Percentiles rank a stretch among this genome's conserved stretches.
Evolutionary conservation across 2,113 vertebrate species (phyloP).

Genomic region (Sebastes fasciatus): DNA sequence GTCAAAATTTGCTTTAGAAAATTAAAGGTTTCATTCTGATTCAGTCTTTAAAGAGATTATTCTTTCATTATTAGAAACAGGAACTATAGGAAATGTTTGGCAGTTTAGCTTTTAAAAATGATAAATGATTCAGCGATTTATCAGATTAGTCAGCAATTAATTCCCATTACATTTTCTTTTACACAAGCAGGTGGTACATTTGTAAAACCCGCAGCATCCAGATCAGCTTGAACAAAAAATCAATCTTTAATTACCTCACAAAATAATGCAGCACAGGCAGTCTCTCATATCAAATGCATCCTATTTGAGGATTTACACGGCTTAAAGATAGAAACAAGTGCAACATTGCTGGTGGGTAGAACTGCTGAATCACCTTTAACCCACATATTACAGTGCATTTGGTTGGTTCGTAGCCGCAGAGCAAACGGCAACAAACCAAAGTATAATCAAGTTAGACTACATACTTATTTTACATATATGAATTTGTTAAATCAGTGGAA

Average conservation of each 20-base stretch:
- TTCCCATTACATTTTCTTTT: not conserved
- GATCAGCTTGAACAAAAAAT: not conserved
- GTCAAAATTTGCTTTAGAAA: not conserved
- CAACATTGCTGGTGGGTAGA: slow-evolving; percentile 42
- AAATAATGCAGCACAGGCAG: slow-evolving; percentile 14
- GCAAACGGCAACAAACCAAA: slow-evolving; percentile 19
- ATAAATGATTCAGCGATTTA: not conserved
- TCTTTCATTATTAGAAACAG: not conserved
- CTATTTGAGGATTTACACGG: slow-evolving; percentile 10
- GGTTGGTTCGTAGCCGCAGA: not conserved
- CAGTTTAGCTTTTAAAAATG: not conserved
- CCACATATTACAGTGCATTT: slow-evolving; percentile 45
- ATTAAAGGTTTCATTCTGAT: not conserved
- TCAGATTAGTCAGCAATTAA: not conserved
- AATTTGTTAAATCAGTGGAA: too few relatives aligned
- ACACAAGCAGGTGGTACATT: not conserved
- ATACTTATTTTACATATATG: too few relatives aligned
- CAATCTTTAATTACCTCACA: slow-evolving; percentile 29
- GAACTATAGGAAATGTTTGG: not conserved
- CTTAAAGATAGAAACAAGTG: slow-evolving; percentile 24
- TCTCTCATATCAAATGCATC: slow-evolving; percentile 10
- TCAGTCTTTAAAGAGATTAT: not conserved
- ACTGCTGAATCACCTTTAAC: slow-evolving; percentile 28
- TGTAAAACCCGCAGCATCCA: not conserved
- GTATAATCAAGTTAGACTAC: slow-evolving; percentile 4